Evolutionary conservation across 2,797 vertebrate genomes (phyloP).

Genomic region (Sternotherus odoratus): DNA sequence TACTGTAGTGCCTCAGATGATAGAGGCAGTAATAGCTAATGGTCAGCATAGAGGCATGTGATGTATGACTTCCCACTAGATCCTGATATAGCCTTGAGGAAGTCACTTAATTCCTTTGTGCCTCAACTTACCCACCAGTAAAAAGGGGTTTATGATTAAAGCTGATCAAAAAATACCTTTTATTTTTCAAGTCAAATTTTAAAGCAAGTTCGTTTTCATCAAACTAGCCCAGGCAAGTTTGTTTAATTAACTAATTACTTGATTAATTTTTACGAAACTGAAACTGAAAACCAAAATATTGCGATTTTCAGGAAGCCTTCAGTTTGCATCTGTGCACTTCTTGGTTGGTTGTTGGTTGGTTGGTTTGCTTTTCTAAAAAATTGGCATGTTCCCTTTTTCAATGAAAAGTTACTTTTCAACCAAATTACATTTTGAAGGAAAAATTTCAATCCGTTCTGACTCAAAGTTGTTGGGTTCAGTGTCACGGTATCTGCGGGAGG

Average conservation of each 20-base stretch:
- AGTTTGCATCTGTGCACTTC: neutral
- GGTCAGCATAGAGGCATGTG: neutral
- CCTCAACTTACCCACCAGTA: neutral
- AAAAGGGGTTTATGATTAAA: neutral
- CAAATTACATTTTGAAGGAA: neutral
- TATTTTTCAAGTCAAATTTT: fast-evolving
- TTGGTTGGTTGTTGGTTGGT: neutral
- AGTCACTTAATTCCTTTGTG: neutral
- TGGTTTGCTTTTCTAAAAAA: neutral
- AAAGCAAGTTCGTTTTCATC: neutral
- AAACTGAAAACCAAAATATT: neutral
- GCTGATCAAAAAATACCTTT: neutral
- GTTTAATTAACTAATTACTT: neutral
- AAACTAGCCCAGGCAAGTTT: neutral
- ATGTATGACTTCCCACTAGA: neutral
- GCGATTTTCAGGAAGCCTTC: neutral
- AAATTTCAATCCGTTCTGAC: neutral
- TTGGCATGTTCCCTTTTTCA: neutral
- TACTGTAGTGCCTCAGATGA: neutral
- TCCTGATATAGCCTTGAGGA: neutral
- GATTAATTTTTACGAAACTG: neutral
- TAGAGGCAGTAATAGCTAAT: neutral
- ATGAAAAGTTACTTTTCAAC: neutral
- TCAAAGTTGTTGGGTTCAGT: neutral
- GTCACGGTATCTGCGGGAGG: neutral